A percentile compares a stretch with the other conserved stretches of the same genome.
phyloP scores from a whole-genome alignment of 53 echinoderm and acorn worm species.

The Paelopatides confundens region DNA sequence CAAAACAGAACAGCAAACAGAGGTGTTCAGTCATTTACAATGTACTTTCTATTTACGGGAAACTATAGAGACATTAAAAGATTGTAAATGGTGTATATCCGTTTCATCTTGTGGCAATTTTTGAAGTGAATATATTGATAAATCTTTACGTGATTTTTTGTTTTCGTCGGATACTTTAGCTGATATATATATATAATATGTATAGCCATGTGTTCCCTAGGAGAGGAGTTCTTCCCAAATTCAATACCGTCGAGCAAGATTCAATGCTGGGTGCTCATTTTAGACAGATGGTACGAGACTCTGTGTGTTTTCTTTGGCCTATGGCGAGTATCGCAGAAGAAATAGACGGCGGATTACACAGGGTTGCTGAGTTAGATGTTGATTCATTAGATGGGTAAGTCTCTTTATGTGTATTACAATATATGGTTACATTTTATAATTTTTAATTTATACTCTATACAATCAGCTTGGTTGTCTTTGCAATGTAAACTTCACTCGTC shows the following conservation, averaged over 20 bases:
- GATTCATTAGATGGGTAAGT: slow-evolving; percentile 81
- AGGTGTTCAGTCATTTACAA: background rate
- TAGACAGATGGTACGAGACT: slow-evolving; percentile 82
- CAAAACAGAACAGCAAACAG: too few species aligned
- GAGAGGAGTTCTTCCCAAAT: slow-evolving; percentile 47
- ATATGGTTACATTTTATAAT: too few species aligned
- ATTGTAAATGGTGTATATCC: background rate
- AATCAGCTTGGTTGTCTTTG: too few species aligned
- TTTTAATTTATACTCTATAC: too few species aligned
- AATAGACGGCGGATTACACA: slow-evolving; percentile 64
- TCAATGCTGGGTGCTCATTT: slow-evolving; percentile 57
- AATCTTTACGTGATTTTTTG: background rate
- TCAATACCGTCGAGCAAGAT: slow-evolving; percentile 39
- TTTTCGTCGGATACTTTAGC: background rate
- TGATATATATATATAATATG: background rate
- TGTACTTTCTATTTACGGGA: background rate
- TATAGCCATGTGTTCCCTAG: slow-evolving; percentile 13
- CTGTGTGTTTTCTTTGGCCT: slow-evolving; percentile 97
- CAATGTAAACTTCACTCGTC: too few species aligned
- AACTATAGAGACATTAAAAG: background rate
- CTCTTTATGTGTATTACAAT: background rate
- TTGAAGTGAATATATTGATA: too few species aligned
- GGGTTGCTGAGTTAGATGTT: slow-evolving; percentile 65
- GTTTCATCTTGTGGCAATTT: too few species aligned
- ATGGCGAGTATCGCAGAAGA: slow-evolving; percentile 98